Conservation (phyloP, 2,888 invertebrate species). For the Strigamia transsilvanica region DNA sequence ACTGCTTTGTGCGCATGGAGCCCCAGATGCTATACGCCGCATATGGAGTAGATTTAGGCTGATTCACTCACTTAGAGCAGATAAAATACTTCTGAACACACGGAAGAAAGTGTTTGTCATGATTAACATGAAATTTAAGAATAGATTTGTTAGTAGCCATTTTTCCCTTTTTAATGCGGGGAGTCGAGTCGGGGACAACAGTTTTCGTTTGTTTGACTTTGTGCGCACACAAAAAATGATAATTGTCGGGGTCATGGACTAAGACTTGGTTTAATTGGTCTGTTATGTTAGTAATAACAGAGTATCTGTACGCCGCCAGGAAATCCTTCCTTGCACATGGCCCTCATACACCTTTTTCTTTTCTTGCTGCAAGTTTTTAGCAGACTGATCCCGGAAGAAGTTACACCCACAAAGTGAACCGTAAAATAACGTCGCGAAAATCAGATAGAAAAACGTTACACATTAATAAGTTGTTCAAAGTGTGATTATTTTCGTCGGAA, state of each 20-base stretch:
- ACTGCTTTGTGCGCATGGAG: constrained; percentile 24
- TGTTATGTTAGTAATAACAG: constrained; percentile 28
- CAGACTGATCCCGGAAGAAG: constrained; percentile 28
- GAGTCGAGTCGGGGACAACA: too few relatives aligned
- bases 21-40: constrained; percentile 12
- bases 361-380: neutral
- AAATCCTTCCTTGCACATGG: constrained; percentile 37
- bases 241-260: constrained; percentile 16
- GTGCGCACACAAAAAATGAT: too few relatives aligned
- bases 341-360: constrained; percentile 9
- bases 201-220: too few relatives aligned
- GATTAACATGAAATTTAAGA: neutral
- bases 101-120: constrained; percentile 7
- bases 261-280: constrained; percentile 25
- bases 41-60: constrained; percentile 9
- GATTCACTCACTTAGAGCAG: neutral
- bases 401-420: neutral
- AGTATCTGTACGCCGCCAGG: constrained; percentile 29
- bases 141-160: neutral
- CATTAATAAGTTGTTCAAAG: too few relatives aligned
- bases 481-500: neutral
- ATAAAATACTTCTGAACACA: neutral
- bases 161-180: neutral
- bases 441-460: too few relatives aligned
- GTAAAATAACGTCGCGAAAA: too few relatives aligned